Base-by-base conservation (phyloP, 2,888 invertebrate genomes). In the Thereva unica region DNA sequence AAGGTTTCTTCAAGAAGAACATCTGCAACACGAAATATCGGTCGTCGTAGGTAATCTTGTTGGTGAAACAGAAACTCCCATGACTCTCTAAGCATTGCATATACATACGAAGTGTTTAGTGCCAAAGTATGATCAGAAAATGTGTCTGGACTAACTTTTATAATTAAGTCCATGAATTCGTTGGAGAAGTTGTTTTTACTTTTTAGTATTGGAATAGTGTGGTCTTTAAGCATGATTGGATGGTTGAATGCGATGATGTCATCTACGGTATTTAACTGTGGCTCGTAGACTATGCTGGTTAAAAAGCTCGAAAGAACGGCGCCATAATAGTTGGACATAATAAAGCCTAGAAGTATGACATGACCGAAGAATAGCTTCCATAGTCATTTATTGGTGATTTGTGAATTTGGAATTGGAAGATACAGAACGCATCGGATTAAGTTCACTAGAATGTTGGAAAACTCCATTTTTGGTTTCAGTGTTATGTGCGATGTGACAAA, bases 31-130 rank as follows among this genome's bases (percentile, higher is more conserved):
- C 47, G 34, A 54, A 67, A 67, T 12, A 53, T 45, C 35, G 35
- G 53, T n/a, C 40, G 44, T 9, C 34, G 44, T 41, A 38, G 34
- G 35, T 61, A 45, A 5, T 23, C 10, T 59, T 67, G 59, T 45
- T 67, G 66, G 7, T 12, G 8, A 7, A 40, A 12, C 4, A 54
- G 10, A 45, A 47, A 67, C 6, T 49, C 8, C 34, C 41, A 61
- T 40, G 45, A 35, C 4, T 54, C 66, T 5, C 12, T 6, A 5
- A 54, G 35, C 2, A 47, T 40, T 4, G 53, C 37, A 47, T 67
- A 67, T 1, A 41, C 40, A 45, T 47, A 67, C 9, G 61, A 52
- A 8, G 38, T 61, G 52, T 67, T 67, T 34, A 67, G 44, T 41
- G 41, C 23, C 6, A 52, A 52, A 37, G 57, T 41, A 35, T 57